A percentile compares a stretch with the other conserved stretches of the same genome.
phyloP scores from a whole-genome alignment of 2,797 vertebrate genomes.

The Chloroceryle inda region DNA sequence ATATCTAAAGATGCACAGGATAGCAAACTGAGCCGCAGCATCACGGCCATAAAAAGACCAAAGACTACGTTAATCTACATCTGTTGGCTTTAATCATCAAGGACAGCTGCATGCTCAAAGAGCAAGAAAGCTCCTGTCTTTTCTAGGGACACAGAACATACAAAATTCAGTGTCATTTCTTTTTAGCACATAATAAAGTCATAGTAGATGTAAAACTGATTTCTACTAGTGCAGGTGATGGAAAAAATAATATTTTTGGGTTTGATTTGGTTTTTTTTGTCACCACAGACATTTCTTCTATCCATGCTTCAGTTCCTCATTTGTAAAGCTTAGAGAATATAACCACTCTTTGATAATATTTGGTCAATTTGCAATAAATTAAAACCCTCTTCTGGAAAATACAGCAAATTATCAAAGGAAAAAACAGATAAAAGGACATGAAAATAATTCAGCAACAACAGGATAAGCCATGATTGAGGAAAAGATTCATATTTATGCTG shows the following conservation, averaged over 20 bases:
- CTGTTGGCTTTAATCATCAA: not conserved
- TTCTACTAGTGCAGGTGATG: not conserved
- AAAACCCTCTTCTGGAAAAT: not conserved
- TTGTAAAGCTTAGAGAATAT: not conserved
- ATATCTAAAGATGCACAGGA: slow-evolving; percentile 34
- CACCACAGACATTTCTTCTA: not conserved
- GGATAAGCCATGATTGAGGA: not conserved
- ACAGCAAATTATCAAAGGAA: not conserved
- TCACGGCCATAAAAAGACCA: slow-evolving; percentile 3
- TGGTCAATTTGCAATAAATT: not conserved
- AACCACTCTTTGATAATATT: not conserved
- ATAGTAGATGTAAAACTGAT: not conserved
- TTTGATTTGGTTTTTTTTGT: not conserved
- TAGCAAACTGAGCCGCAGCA: slow-evolving; percentile 45
- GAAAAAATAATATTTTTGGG: not conserved
- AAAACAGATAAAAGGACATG: not conserved
- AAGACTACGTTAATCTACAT: not conserved
- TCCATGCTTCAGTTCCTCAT: not conserved
- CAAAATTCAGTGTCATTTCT: not conserved
- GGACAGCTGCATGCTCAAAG: not conserved
- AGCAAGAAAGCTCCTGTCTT: not conserved
- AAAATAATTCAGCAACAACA: not conserved
- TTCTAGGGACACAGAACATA: not conserved
- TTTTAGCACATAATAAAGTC: not conserved
- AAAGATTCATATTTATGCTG: not conserved